Evolutionary conservation across 2,888 invertebrate species (phyloP), one percentile per base, ranked within the genome.

Genomic region (Hypomecis atomaria): DNA sequence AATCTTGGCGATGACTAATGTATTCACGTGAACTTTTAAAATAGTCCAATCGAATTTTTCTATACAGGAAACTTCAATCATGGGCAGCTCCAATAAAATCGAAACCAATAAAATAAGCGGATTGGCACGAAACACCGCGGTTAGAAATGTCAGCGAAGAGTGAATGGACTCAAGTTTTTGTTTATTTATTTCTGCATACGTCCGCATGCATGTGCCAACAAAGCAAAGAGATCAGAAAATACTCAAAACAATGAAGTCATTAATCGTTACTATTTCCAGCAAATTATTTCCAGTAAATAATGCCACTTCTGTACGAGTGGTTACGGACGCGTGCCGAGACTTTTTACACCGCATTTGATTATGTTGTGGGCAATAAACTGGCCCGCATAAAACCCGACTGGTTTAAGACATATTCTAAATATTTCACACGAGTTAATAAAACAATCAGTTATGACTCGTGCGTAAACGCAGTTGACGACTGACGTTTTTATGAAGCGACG

Each of bases 151-250:
- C 92, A 92, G 85, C 82, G 76, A 82, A 77, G 86, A 87, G 90
- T 91, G 90, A 92, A 92, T 90, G 90, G 90, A 89, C 90, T 87
- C 84, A 76, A 84, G 81, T 84, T 87, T 86, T 85, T 85, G 84
- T 87, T 87, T 87, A 81, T 90, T 88, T 88, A 86, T 88, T 86
- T 83, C 75, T 84, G 80, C 81, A 84, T 87, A 86, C 83, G 85
- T 89, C 89, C 89, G 90, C 84, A 83, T 89, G 78, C 85, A 85
- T 83, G 86, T 90, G 91, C 90, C 89, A 90, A 88, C 85, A 77
- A 77, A 81, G 82, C 81, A 79, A 78, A 81, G 76, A 80, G 82
- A 85, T 83, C 76, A 82, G 77, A 81, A 85, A 82, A 83, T 75
- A 81, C 81, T 80, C 76, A 78, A 82, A 84, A 85, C 83, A 85